These are phyloP conservation scores for Coreoperca whiteheadi DNA, from an alignment of 2,113 vertebrate genomes.

Conservation along the genomic window DNA sequence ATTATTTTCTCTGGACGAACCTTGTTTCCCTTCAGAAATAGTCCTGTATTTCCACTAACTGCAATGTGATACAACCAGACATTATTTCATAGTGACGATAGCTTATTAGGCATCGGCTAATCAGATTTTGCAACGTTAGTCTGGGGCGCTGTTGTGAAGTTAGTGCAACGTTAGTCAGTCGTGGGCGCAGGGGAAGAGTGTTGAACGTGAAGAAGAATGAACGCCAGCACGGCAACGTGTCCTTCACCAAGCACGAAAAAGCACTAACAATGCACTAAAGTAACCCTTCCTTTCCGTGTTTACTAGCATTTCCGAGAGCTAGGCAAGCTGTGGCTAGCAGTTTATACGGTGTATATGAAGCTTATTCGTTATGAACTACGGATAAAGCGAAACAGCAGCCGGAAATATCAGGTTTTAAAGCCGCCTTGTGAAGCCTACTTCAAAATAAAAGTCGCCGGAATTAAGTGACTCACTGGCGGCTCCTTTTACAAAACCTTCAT, in stretches of 20 bases:
- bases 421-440: background rate
- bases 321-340: background rate
- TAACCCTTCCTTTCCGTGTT: background rate
- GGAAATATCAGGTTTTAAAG: background rate
- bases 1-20: background rate
- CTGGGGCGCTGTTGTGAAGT: background rate
- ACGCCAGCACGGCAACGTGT: background rate
- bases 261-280: background rate
- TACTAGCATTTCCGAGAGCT: background rate
- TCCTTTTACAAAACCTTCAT: background rate
- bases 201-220: no score
- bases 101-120: background rate
- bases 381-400: background rate
- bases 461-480: background rate
- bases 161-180: no score
- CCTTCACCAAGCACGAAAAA: background rate
- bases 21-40: background rate
- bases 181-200: no score
- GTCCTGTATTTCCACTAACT: no score
- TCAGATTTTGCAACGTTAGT: background rate
- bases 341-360: no score
- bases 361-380: background rate
- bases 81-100: background rate
- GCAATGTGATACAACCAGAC: background rate
- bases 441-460: conserved; percentile 23